Evolutionary conservation across 2,888 invertebrate species (phyloP).

Genomic region (Eremobia ochroleuca): DNA sequence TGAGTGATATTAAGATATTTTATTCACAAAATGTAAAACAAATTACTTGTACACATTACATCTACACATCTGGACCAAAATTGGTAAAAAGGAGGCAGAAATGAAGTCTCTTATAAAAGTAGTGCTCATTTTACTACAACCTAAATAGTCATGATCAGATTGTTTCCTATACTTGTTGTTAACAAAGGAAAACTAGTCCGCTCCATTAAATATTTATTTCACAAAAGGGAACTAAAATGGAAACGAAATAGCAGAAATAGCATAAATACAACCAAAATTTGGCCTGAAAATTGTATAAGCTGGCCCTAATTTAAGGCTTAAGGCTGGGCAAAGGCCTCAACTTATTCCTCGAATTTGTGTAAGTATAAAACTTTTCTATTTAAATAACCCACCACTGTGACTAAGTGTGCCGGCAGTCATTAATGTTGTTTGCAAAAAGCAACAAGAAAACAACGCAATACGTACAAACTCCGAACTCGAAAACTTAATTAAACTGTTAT

Average conservation of each 20-base stretch:
- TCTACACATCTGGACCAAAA: not conserved
- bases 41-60: not conserved
- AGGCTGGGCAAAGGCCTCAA: constrained; percentile 15
- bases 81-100: not conserved
- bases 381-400: constrained; percentile 42
- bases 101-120: not conserved
- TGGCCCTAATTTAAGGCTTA: constrained; percentile 22
- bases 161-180: not conserved
- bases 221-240: not conserved
- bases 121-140: not conserved
- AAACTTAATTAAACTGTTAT: constrained; percentile 79
- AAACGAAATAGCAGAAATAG: constrained; percentile 8
- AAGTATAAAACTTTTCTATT: constrained; percentile 47
- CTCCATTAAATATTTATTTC: constrained; percentile 5
- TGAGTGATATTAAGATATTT: not conserved
- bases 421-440: constrained; percentile 57
- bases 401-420: constrained; percentile 33
- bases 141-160: not conserved
- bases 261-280: constrained; percentile 11
- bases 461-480: constrained; percentile 61
- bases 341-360: constrained; percentile 27
- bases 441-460: constrained; percentile 62
- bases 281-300: constrained; percentile 23
- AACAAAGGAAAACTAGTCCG: constrained; percentile 5
- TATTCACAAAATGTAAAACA: not conserved